Evolutionary conservation across 2,888 invertebrate species (phyloP), one percentile per base, ranked within the genome.

Genomic region (Theodoxus fluviatilis): DNA sequence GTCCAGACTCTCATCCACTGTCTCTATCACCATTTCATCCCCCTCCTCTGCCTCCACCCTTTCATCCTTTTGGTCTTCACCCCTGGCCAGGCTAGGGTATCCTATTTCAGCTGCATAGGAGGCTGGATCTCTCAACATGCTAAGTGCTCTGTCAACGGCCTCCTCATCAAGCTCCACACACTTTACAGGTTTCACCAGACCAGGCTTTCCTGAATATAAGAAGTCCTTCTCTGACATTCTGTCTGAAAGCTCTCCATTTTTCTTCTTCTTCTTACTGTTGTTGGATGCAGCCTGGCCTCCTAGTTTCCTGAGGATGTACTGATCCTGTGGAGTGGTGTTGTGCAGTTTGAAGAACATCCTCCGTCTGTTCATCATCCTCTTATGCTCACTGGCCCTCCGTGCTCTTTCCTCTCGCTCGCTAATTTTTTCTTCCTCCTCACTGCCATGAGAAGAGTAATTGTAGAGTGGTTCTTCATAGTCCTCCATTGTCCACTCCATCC

Each of bases 291-390:
- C 76, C 71, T 79, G 78, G 25, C 81, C 80, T 9, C 82, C 82
- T 37, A 82, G 78, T 68, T 81, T 82, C 55, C 78, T 76, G 40
- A 81, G 73, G 37, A 82, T 81, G 64, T 76, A 73, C 37, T 79
- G 74, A 72, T 80, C 80, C 22, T 74, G 73, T 0, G 74, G 70
- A 68, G 75, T 76, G 55, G 78, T 70, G 15, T 71, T 73, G 69
- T 79, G 74, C 61, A 73, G 73, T 43, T 75, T 75, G 52, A 78
- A 77, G 65, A 79, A 73, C 65, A 33, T 67, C 70, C 61, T 65
- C 52, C 37, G 47, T 66, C 31, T 47, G 38, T 25, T 43, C 31
- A 37, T 52, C 35, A 18, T 70, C 70, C 40, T 67, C 64, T 12
- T 59, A n/a, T 28, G 64, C 37, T 28, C 33, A 63, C 25, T 67